Percentiles rank a stretch among this genome's conserved stretches.
These are phyloP conservation scores for Chionodraco myersi DNA, from an alignment of 2,113 vertebrate species.

Conservation along the genomic window DNA sequence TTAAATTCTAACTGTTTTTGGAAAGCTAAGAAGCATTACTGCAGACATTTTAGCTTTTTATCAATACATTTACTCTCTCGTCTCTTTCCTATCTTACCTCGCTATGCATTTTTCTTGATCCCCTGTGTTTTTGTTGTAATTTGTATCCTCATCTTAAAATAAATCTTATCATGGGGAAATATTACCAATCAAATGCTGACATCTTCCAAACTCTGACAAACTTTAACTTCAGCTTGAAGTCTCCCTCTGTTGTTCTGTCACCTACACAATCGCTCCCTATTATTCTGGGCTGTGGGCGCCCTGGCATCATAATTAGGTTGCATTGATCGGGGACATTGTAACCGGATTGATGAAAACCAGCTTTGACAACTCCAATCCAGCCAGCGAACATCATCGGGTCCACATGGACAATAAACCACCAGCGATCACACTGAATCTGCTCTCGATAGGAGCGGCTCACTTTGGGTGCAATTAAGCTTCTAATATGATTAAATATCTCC, in stretches of 20 bases:
- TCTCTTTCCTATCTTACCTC: neutral
- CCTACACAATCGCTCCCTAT: slow-evolving; percentile 47
- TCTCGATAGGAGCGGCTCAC: slow-evolving; percentile 26
- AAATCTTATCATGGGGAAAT: neutral
- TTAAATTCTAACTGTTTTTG: neutral
- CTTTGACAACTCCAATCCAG: slow-evolving; percentile 57
- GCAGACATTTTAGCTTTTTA: neutral
- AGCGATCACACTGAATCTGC: slow-evolving; percentile 37
- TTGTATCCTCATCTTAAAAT: neutral
- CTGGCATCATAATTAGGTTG: slow-evolving; percentile 52
- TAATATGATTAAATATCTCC: slow-evolving; percentile 61
- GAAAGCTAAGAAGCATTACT: neutral
- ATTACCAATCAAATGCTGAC: neutral
- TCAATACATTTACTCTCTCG: neutral
- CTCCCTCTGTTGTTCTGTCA: slow-evolving; percentile 15
- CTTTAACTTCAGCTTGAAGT: neutral
- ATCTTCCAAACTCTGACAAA: slow-evolving; percentile 2
- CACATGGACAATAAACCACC: slow-evolving; percentile 39
- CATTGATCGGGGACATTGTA: slow-evolving; percentile 43
- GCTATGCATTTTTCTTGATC: neutral
- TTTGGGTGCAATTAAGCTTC: slow-evolving; percentile 53
- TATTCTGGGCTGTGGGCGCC: slow-evolving; percentile 34
- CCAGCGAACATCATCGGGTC: slow-evolving; percentile 28
- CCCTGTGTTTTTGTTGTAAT: neutral
- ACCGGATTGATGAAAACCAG: slow-evolving; percentile 63